Conservation (phyloP, 2,797 vertebrate genomes). For the Alca torda region DNA sequence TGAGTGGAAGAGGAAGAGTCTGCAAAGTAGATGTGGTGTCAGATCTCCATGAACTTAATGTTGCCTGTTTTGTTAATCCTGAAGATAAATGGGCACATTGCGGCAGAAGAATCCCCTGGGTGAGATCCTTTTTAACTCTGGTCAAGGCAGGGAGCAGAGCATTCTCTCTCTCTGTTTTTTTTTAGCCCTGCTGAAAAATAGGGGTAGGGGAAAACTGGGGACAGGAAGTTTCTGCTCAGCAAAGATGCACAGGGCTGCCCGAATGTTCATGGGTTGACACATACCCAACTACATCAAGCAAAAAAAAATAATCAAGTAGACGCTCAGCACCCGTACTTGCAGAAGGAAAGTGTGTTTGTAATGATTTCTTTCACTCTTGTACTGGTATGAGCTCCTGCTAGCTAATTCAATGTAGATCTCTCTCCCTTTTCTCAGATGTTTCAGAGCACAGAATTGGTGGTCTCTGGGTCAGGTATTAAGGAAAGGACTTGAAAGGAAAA, state of each 20-base stretch:
- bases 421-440: not conserved
- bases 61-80: not conserved
- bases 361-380: not conserved
- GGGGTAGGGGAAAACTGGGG: not conserved
- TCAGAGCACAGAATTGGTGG: not conserved
- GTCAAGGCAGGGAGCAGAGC: not conserved
- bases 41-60: not conserved
- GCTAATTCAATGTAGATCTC: not conserved
- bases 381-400: not conserved
- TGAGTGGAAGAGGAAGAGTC: not conserved
- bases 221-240: not conserved
- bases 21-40: not conserved
- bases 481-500: slow-evolving; percentile 9
- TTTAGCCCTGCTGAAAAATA: not conserved
- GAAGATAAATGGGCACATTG: not conserved
- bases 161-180: not conserved
- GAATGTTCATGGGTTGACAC: not conserved
- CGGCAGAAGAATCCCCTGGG: not conserved
- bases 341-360: not conserved
- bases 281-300: not conserved
- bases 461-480: not conserved
- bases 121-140: not conserved
- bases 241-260: not conserved
- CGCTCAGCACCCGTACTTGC: not conserved
- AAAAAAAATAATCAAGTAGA: not conserved